Conservation (phyloP, 2,888 invertebrate genomes). For the Venusia cambrica region DNA sequence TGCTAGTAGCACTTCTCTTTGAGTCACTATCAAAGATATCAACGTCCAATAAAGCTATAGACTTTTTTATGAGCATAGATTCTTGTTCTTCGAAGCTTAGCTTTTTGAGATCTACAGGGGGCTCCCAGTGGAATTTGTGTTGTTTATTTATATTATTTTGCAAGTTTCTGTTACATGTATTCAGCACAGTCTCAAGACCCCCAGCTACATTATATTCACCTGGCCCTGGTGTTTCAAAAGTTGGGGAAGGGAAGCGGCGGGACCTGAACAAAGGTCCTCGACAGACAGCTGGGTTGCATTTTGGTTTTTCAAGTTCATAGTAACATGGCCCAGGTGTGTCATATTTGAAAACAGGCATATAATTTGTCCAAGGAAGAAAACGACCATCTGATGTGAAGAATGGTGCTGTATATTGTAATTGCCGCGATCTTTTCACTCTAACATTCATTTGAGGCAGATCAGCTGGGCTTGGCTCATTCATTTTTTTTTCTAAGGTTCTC, state of each 20-base stretch:
- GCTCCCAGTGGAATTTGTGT: constrained; percentile 44
- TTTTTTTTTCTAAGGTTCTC: constrained; percentile 43
- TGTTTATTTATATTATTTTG: constrained; percentile 48
- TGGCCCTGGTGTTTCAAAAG: constrained; percentile 46
- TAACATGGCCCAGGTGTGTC: constrained; percentile 58
- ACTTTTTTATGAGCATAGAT: constrained; percentile 40
- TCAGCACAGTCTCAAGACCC: constrained; percentile 55
- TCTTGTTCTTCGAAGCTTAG: constrained; percentile 46
- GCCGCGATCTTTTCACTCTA: constrained; percentile 28
- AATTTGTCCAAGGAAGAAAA: constrained; percentile 59
- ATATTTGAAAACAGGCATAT: constrained; percentile 45
- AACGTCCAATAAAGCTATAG: constrained; percentile 48
- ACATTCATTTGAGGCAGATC: constrained; percentile 36
- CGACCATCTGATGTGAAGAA: constrained; percentile 59
- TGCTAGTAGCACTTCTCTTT: not conserved
- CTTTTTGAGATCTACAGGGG: constrained; percentile 29
- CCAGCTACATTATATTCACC: constrained; percentile 48
- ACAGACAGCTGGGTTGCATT: constrained; percentile 49
- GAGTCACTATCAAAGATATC: constrained; percentile 19
- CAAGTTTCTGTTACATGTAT: constrained; percentile 54
- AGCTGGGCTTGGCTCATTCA: constrained; percentile 48
- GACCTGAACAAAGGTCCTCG: constrained; percentile 51
- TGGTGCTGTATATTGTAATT: constrained; percentile 48
- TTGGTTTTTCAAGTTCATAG: constrained; percentile 45
- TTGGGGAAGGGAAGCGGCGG: constrained; percentile 41